Evolutionary conservation across 2,888 invertebrate genomes (phyloP).

Genomic region (Nebria salina): DNA sequence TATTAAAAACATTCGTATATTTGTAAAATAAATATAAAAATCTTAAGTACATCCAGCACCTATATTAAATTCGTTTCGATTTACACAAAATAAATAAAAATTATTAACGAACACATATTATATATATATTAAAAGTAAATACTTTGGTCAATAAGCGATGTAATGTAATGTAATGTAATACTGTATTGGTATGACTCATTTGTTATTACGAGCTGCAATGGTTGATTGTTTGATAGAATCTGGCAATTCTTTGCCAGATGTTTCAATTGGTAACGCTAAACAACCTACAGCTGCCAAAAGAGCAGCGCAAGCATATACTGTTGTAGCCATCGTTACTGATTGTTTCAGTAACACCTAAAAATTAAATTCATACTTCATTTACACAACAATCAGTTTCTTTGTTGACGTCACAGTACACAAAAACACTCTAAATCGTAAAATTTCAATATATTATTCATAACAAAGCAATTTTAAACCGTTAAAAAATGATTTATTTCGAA

Average conservation of each 20-base stretch:
- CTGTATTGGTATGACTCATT: constrained; percentile 17
- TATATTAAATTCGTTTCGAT: constrained; percentile 13
- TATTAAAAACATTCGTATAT: not conserved
- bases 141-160: constrained; percentile 36
- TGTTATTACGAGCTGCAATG: constrained; percentile 28
- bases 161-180: constrained; percentile 9
- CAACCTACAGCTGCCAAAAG: constrained; percentile 79
- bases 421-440: too few relatives aligned
- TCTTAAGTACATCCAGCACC: constrained; percentile 35
- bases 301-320: constrained; percentile 81
- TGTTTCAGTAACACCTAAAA: constrained; percentile 77
- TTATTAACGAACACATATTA: not conserved
- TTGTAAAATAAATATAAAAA: not conserved
- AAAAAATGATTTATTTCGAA: too few relatives aligned
- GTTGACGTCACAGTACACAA: too few relatives aligned
- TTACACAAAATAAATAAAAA: constrained; percentile 13
- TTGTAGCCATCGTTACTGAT: constrained; percentile 77
- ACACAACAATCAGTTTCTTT: too few relatives aligned
- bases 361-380: constrained; percentile 46
- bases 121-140: constrained; percentile 27
- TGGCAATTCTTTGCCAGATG: constrained; percentile 76
- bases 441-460: too few relatives aligned
- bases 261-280: constrained; percentile 85
- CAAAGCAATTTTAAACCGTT: too few relatives aligned
- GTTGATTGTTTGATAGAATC: constrained; percentile 57